phyloP scores from a whole-genome alignment of 2,797 vertebrate genomes.

The Melanotaenia parkinsoni region DNA sequence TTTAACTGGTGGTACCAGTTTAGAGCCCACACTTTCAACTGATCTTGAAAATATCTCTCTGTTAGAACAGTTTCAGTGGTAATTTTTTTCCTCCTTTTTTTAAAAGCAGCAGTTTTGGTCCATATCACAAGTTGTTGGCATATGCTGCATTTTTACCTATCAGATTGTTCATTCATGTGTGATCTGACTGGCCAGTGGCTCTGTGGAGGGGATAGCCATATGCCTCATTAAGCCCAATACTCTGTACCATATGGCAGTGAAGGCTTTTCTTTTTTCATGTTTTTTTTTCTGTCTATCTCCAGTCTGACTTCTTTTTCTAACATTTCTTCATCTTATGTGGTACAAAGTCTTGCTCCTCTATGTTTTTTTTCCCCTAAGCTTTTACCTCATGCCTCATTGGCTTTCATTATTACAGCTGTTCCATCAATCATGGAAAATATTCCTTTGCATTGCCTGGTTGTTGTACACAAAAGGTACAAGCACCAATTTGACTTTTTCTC shows the following conservation, averaged over 20 bases:
- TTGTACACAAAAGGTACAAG: neutral
- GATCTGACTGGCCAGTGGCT: constrained; percentile 69
- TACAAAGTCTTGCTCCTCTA: constrained; percentile 35
- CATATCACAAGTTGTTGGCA: constrained; percentile 64
- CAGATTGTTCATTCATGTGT: constrained; percentile 72
- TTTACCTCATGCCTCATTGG: constrained; percentile 32
- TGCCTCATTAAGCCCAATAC: constrained; percentile 79
- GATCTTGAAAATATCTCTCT: constrained; percentile 17
- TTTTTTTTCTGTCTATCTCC: constrained; percentile 30
- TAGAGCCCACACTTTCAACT: constrained; percentile 17
- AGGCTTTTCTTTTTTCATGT: constrained; percentile 48
- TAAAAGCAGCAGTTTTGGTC: constrained; percentile 60
- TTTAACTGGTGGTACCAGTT: neutral
- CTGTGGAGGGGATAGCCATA: constrained; percentile 72
- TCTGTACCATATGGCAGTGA: constrained; percentile 78
- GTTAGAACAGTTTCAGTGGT: constrained; percentile 16
- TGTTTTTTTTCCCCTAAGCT: neutral
- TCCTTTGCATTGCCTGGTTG: constrained; percentile 17
- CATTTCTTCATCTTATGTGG: constrained; percentile 66
- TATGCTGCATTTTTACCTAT: constrained; percentile 70
- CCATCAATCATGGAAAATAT: constrained; percentile 37
- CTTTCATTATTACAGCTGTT: constrained; percentile 20
- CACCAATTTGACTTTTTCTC: neutral
- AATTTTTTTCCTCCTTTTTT: constrained; percentile 17
- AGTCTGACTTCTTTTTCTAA: constrained; percentile 51